Conservation (phyloP, 2,797 vertebrate species). For the Epinephelus malabaricus region DNA sequence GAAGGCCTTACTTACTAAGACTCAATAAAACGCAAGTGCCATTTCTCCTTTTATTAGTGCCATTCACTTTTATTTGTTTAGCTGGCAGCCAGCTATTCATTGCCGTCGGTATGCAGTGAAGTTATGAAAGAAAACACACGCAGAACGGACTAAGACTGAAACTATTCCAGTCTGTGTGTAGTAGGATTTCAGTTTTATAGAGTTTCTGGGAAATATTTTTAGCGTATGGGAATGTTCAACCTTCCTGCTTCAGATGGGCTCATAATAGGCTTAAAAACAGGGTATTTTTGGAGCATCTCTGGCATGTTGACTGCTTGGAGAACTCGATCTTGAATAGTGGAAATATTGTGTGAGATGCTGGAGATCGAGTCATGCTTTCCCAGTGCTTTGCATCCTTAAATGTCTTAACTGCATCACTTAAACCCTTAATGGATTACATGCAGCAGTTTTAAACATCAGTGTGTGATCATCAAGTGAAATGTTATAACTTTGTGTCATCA, state of each 20-base stretch:
- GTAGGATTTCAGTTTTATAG: slow-evolving; percentile 33
- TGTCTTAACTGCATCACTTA: slow-evolving; percentile 2
- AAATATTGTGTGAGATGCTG: neutral
- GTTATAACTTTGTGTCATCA: neutral
- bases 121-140: slow-evolving; percentile 36
- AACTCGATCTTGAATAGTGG: neutral
- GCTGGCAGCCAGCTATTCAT: slow-evolving; percentile 24
- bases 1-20: neutral
- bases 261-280: neutral
- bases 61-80: slow-evolving; percentile 41
- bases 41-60: slow-evolving; percentile 15
- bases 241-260: neutral
- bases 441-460: neutral
- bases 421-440: neutral
- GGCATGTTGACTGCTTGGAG: neutral
- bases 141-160: neutral
- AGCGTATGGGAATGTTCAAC: slow-evolving; percentile 9
- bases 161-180: slow-evolving; percentile 18
- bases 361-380: neutral
- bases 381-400: neutral
- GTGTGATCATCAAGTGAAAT: neutral
- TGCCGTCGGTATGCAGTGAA: slow-evolving; percentile 18
- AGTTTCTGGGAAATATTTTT: slow-evolving; percentile 30
- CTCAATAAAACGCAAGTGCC: slow-evolving; percentile 1
- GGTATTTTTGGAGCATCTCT: slow-evolving; percentile 5